phyloP scores from a whole-genome alignment of 2,888 invertebrate species.

The Epistrophe grossulariae region DNA sequence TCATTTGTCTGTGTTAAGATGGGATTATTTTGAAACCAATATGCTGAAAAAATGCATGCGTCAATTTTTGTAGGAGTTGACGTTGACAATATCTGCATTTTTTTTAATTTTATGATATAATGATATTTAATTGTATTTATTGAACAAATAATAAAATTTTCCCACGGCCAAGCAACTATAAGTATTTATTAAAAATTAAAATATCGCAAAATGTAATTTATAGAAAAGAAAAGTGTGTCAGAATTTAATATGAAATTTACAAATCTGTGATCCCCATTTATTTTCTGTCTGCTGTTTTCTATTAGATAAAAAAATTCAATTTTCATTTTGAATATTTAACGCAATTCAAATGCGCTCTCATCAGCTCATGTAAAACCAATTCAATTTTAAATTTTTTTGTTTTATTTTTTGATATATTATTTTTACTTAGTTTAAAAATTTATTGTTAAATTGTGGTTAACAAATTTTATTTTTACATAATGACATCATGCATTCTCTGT shows the following conservation, averaged over 20 bases:
- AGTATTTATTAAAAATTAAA: too few species aligned
- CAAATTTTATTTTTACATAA: constrained; percentile 54
- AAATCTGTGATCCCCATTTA: background rate
- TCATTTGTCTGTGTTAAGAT: too few species aligned
- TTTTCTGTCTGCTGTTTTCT: background rate
- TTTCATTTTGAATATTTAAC: background rate
- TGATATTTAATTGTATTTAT: too few species aligned
- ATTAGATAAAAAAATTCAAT: too few species aligned
- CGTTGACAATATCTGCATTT: too few species aligned
- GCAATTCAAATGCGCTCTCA: background rate
- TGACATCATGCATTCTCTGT: constrained; percentile 42
- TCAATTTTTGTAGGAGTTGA: too few species aligned
- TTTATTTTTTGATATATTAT: background rate
- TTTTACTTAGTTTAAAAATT: background rate
- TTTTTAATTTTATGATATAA: too few species aligned
- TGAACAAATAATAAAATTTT: too few species aligned
- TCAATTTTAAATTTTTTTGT: background rate
- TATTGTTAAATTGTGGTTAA: constrained; percentile 35
- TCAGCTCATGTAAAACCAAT: constrained; percentile 3
- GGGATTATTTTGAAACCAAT: too few species aligned
- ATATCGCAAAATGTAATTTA: background rate
- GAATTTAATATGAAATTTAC: background rate
- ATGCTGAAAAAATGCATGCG: too few species aligned
- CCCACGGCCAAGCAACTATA: too few species aligned
- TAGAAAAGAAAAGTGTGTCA: background rate